Evolutionary conservation across 2,797 vertebrate species (phyloP).

Genomic region (Bovichtus diacanthus): DNA sequence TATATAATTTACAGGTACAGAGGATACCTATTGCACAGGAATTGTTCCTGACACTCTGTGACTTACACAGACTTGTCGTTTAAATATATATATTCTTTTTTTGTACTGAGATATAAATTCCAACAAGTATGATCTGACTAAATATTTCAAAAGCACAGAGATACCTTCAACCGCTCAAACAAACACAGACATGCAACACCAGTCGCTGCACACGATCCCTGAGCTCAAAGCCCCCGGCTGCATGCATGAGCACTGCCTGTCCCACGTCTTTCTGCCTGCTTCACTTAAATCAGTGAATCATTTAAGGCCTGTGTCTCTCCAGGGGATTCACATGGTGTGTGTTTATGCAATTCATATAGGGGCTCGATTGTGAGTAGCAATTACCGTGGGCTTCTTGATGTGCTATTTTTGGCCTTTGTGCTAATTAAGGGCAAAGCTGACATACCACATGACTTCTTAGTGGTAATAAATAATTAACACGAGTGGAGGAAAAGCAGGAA

Average conservation of each 20-base stretch:
- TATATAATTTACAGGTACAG: neutral
- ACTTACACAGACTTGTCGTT: neutral
- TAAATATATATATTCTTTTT: neutral
- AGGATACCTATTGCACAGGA: neutral
- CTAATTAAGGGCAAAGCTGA: constrained; percentile 42
- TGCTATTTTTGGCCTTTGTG: constrained; percentile 51
- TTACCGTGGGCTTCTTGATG: constrained; percentile 31
- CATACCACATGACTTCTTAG: constrained; percentile 32
- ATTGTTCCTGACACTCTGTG: neutral
- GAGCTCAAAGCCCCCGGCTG: constrained; percentile 31
- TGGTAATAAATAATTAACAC: constrained; percentile 66
- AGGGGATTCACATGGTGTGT: constrained; percentile 32
- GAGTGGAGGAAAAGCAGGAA: constrained; percentile 35
- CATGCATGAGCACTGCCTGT: constrained; percentile 47
- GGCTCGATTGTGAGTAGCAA: constrained; percentile 45
- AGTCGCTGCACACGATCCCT: constrained; percentile 31
- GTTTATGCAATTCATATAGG: constrained; percentile 40
- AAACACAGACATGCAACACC: constrained; percentile 33
- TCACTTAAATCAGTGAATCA: constrained; percentile 68
- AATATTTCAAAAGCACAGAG: constrained; percentile 42
- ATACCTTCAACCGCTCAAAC: constrained; percentile 12
- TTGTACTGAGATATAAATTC: neutral
- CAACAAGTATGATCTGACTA: neutral
- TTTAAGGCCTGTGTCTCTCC: constrained; percentile 47
- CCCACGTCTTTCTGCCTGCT: constrained; percentile 48